phyloP scores from a whole-genome alignment of 2,113 vertebrate genomes.

The Gorsachius goisagi region DNA sequence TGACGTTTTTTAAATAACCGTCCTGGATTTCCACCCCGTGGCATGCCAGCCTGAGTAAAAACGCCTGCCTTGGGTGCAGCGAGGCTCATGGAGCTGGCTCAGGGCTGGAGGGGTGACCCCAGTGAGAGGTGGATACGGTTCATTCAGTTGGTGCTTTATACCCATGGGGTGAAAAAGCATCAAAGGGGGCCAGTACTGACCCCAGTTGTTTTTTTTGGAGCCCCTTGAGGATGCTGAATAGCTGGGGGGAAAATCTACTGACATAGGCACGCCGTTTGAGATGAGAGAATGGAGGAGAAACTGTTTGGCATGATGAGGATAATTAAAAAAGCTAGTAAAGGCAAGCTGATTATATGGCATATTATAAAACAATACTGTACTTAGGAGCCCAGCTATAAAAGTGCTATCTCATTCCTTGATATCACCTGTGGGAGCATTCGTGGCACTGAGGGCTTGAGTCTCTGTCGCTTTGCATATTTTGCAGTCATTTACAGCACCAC shows the following conservation, averaged over 20 bases:
- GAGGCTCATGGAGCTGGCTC: background rate
- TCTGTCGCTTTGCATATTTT: background rate
- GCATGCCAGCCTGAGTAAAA: background rate
- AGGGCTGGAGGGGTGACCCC: background rate
- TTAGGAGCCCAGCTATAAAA: constrained; percentile 16
- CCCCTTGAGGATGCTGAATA: background rate
- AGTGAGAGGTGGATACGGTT: background rate
- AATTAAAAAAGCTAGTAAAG: constrained; percentile 30
- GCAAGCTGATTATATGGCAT: constrained; percentile 11
- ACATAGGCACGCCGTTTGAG: background rate
- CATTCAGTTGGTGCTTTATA: background rate
- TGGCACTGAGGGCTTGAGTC: background rate
- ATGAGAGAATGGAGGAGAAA: background rate
- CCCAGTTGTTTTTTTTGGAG: background rate
- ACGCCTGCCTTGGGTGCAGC: background rate
- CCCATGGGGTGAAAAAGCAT: background rate
- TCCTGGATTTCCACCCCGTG: background rate
- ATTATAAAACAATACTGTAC: constrained; percentile 33
- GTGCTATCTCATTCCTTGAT: constrained; percentile 15
- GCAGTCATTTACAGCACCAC: background rate
- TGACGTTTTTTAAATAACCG: background rate
- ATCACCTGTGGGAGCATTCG: constrained; percentile 1
- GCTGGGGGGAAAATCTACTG: background rate
- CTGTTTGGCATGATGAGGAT: background rate
- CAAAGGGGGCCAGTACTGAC: background rate